phyloP scores from a whole-genome alignment of 1,140 invertebrate species.

The Cherax destructor region DNA sequence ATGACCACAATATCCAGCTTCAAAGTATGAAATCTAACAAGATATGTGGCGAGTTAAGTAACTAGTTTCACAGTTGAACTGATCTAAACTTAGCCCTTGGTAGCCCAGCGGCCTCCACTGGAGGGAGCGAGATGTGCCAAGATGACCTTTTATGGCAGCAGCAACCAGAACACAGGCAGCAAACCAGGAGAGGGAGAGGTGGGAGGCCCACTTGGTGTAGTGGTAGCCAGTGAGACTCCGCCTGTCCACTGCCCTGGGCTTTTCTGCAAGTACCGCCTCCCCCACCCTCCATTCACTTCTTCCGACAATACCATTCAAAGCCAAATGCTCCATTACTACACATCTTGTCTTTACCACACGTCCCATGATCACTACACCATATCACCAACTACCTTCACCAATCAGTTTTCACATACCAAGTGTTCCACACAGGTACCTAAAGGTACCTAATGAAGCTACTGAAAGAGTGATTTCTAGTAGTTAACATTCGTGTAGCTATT shows the following conservation, averaged over 20 bases:
- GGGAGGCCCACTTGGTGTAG: neutral
- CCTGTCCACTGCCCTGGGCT: neutral
- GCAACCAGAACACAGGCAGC: slow-evolving; percentile 9
- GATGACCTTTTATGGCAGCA: slow-evolving; percentile 30
- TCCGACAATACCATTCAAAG: no score
- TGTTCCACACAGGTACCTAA: no score
- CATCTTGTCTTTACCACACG: no score
- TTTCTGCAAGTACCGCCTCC: neutral
- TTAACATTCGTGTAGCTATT: no score
- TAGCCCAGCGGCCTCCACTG: neutral
- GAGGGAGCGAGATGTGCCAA: slow-evolving; percentile 2
- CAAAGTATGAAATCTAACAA: neutral
- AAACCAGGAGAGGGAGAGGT: neutral
- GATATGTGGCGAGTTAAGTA: neutral
- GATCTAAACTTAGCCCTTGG: neutral
- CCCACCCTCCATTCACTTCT: neutral
- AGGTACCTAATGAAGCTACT: no score
- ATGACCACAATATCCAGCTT: neutral
- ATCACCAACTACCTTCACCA: no score
- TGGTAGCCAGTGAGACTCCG: neutral
- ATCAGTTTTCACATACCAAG: no score
- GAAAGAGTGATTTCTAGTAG: no score
- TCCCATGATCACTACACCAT: no score
- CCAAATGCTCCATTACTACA: no score
- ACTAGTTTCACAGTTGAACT: neutral